These are phyloP conservation scores for Diphyllodes magnificus DNA, from an alignment of 2,113 vertebrate genomes.

Conservation along the genomic window DNA sequence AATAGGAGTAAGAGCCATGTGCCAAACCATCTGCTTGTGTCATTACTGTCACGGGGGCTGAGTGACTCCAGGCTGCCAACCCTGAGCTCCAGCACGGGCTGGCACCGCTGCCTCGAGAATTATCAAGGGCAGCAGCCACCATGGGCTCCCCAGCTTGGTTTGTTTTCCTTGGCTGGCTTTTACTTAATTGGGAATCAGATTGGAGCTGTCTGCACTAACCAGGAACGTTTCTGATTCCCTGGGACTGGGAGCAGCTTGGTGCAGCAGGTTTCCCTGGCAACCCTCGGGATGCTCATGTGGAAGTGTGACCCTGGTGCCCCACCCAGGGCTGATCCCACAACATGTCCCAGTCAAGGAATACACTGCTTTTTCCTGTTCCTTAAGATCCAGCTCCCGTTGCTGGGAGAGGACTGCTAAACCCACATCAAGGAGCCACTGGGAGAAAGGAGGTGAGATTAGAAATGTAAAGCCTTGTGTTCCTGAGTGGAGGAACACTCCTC, in stretches of 20 bases:
- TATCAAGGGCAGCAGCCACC: background rate
- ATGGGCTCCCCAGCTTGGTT: background rate
- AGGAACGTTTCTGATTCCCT: accelerated
- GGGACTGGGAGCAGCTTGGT: background rate
- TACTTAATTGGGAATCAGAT: background rate
- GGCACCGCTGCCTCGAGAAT: accelerated
- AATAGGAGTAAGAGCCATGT: background rate
- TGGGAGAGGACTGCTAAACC: background rate
- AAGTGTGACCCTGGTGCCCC: accelerated
- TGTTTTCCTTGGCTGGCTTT: background rate
- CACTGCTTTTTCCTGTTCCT: background rate
- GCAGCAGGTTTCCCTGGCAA: background rate
- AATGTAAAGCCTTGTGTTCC: background rate
- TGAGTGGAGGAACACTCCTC: background rate
- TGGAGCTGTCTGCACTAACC: background rate
- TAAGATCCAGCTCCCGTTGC: too few species aligned
- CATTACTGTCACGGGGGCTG: background rate
- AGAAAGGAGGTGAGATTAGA: background rate
- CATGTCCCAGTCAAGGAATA: accelerated
- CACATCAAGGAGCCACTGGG: background rate
- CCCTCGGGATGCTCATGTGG: accelerated
- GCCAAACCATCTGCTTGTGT: background rate
- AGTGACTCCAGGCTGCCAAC: background rate
- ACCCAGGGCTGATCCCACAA: accelerated
- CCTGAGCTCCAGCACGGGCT: background rate